phyloP scores from a whole-genome alignment of 2,113 vertebrate genomes.

The Sylvietta virens region DNA sequence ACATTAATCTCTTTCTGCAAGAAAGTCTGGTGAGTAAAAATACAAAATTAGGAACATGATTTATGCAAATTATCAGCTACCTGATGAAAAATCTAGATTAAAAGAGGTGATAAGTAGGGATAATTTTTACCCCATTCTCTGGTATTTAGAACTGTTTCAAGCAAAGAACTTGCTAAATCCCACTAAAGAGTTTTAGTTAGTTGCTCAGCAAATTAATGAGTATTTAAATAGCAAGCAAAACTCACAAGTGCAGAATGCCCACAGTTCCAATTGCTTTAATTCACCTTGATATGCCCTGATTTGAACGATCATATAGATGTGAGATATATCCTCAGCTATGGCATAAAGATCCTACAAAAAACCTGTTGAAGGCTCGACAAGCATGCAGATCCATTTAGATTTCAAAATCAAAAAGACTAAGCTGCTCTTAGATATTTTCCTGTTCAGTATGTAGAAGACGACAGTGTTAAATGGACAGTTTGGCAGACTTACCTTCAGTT shows the following conservation, averaged over 20 bases:
- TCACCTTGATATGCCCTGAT: not conserved
- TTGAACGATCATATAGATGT: not conserved
- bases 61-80: constrained; percentile 37
- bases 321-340: not conserved
- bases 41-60: not conserved
- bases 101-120: not conserved
- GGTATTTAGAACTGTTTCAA: not conserved
- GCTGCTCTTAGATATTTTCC: not conserved
- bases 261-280: not conserved
- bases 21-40: constrained; percentile 49
- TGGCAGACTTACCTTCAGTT: not conserved
- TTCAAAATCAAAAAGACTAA: not conserved
- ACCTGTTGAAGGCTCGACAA: not conserved
- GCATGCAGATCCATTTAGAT: not conserved
- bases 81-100: not conserved
- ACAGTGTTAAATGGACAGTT: not conserved
- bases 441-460: not conserved
- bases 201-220: not conserved
- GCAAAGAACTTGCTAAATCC: not conserved
- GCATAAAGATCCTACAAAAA: not conserved
- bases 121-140: not conserved
- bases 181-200: not conserved
- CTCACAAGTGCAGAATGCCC: not conserved
- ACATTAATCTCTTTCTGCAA: constrained; percentile 32
- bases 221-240: not conserved